phyloP scores from a whole-genome alignment of 2,113 vertebrate genomes.

The Phyllostomus hastatus region DNA sequence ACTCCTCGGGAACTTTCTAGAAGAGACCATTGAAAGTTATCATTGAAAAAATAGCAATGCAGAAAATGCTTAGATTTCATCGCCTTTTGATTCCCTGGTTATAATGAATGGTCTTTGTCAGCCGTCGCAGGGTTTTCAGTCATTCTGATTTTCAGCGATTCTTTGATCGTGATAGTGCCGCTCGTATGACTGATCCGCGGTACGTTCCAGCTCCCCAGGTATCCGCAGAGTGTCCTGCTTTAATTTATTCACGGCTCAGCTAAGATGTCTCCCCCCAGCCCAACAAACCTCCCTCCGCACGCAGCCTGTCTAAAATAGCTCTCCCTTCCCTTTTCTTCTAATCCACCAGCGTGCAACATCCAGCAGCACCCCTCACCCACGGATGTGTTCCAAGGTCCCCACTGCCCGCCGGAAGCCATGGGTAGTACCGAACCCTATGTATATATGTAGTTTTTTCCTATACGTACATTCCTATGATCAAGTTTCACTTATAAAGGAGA shows the following conservation, averaged over 20 bases:
- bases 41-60: not conserved
- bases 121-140: not conserved
- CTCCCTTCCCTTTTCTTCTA: not conserved
- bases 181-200: not conserved
- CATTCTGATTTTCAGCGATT: not conserved
- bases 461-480: not conserved
- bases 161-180: not conserved
- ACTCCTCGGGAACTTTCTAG: not conserved
- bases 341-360: not conserved
- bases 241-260: not conserved
- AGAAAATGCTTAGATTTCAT: constrained; percentile 1
- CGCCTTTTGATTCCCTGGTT: not conserved
- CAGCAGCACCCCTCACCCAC: no score
- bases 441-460: not conserved
- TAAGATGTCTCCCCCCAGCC: not conserved
- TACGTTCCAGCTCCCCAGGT: not conserved
- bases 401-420: no score
- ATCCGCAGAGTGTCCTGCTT: not conserved
- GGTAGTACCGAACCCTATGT: not conserved
- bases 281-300: not conserved
- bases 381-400: not conserved
- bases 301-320: not conserved
- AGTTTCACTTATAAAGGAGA: not conserved
- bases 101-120: not conserved
- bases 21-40: not conserved